phyloP scores from a whole-genome alignment of 2,797 vertebrate species.

The Ceryle rudis region DNA sequence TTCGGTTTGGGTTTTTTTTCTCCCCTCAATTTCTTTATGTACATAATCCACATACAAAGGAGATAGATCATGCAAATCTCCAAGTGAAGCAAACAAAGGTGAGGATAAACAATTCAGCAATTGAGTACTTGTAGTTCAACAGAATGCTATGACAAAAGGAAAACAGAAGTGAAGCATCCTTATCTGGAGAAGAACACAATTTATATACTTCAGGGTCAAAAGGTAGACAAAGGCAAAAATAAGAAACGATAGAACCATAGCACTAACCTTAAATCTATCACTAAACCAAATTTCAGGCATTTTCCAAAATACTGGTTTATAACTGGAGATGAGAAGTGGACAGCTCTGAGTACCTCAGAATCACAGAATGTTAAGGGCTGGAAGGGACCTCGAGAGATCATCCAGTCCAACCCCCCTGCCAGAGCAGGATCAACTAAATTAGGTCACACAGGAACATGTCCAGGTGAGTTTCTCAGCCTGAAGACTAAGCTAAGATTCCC shows the following conservation, averaged over 20 bases:
- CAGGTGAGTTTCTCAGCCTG: neutral
- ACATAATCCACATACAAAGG: neutral
- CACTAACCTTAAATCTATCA: neutral
- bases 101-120: neutral
- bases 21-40: neutral
- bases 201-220: neutral
- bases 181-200: neutral
- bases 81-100: neutral
- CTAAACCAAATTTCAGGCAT: neutral
- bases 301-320: neutral
- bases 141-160: neutral
- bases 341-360: neutral
- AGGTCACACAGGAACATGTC: no score
- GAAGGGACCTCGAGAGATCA: no score
- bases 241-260: neutral
- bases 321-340: neutral
- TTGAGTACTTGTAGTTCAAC: neutral
- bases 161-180: neutral
- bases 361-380: no score
- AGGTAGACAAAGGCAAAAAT: neutral
- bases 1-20: accelerated
- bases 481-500: neutral
- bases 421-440: no score
- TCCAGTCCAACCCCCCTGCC: no score
- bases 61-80: neutral